Conservation (phyloP, 2,797 vertebrate species). For the Hippopotamyrus pictus region DNA sequence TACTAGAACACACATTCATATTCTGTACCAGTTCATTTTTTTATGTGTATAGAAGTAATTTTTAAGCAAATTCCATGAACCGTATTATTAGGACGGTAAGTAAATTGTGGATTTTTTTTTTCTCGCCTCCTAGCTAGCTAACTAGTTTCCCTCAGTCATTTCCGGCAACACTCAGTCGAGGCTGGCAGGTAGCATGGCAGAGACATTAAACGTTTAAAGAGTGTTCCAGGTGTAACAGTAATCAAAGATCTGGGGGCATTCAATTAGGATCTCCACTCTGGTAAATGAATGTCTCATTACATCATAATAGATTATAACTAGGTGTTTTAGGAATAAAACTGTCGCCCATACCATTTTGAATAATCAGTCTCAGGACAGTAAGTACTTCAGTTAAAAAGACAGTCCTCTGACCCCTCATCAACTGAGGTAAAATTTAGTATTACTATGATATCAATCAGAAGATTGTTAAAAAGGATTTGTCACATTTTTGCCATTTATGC, state of each 20-base stretch:
- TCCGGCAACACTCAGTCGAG: background rate
- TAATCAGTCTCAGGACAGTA: background rate
- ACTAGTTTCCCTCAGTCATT: background rate
- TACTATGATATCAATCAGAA: background rate
- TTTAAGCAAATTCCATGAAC: background rate
- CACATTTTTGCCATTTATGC: background rate
- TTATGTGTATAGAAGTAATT: background rate
- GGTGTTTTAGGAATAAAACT: background rate
- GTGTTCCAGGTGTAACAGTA: background rate
- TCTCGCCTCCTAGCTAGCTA: background rate
- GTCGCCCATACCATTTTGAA: background rate
- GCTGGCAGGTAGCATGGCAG: background rate
- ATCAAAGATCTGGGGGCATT: constrained; percentile 6
- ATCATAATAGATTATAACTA: constrained; percentile 2
- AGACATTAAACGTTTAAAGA: constrained; percentile 24
- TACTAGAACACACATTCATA: background rate
- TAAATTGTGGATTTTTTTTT: background rate
- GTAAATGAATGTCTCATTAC: constrained; percentile 12
- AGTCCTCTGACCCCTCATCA: constrained; percentile 25
- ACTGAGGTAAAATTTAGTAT: background rate
- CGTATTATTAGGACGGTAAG: background rate
- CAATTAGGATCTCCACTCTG: background rate
- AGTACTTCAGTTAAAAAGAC: constrained; percentile 9
- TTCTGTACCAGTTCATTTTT: background rate
- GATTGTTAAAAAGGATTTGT: background rate